Conservation (phyloP, 2,888 invertebrate genomes). For the Stenodera caucasica region DNA sequence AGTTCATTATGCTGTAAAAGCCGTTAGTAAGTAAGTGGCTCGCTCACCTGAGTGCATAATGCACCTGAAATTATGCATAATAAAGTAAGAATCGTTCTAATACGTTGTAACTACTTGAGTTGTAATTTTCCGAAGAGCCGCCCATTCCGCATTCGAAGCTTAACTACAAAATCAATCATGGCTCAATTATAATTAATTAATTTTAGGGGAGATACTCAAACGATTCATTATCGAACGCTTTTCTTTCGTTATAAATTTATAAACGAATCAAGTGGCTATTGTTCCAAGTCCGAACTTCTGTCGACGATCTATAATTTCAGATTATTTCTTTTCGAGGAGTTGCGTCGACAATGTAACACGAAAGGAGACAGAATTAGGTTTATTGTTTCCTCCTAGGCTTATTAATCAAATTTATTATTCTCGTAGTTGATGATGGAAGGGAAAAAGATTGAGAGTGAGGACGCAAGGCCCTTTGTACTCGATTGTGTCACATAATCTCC, state of each 20-base stretch:
- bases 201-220: too few relatives aligned
- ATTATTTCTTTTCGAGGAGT: constrained; percentile 4
- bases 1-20: constrained; percentile 13
- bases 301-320: not conserved
- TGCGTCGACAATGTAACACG: not conserved
- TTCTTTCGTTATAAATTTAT: constrained; percentile 2
- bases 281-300: too few relatives aligned
- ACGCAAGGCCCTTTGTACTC: constrained; percentile 20
- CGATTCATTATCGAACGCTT: too few relatives aligned
- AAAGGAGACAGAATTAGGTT: constrained; percentile 30
- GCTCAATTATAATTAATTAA: too few relatives aligned
- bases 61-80: constrained; percentile 29
- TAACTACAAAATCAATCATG: too few relatives aligned
- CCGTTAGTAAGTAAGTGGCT: constrained; percentile 12
- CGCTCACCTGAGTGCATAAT: constrained; percentile 25
- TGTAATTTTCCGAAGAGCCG: constrained; percentile 27
- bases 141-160: not conserved
- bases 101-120: constrained; percentile 19
- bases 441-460: not conserved
- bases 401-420: constrained; percentile 38
- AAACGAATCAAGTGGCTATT: constrained; percentile 1
- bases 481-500: constrained; percentile 31
- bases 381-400: constrained; percentile 34
- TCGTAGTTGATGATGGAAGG: constrained; percentile 3
- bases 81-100: constrained; percentile 25